Conservation (phyloP, 2,113 vertebrate species). For the Prinia subflava region DNA sequence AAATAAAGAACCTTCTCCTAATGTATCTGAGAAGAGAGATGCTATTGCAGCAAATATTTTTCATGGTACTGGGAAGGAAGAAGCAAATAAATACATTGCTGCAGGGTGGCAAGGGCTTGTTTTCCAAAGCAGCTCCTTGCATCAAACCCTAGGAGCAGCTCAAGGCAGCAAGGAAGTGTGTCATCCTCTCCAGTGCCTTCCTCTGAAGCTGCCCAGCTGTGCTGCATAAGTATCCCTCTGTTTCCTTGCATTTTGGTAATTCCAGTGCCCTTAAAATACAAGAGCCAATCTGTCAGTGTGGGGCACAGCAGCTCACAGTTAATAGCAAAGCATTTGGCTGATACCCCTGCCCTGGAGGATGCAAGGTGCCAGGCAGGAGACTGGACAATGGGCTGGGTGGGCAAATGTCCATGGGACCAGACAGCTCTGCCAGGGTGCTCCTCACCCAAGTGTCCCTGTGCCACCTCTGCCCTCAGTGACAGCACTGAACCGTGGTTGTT, state of each 20-base stretch:
- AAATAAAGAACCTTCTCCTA: not conserved
- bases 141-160: not conserved
- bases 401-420: fast-evolving
- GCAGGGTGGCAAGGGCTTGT: not conserved
- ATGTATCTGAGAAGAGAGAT: not conserved
- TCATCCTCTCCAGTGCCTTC: not conserved
- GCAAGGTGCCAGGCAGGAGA: not conserved
- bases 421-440: not conserved
- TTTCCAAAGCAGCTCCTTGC: slow-evolving; percentile 1
- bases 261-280: not conserved
- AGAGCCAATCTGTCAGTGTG: not conserved
- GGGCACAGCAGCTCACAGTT: not conserved
- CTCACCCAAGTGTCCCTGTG: not conserved
- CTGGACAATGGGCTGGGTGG: not conserved
- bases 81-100: not conserved
- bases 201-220: slow-evolving; percentile 28
- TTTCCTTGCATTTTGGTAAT: slow-evolving; percentile 35
- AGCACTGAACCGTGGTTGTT: not conserved
- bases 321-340: not conserved
- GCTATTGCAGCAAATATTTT: not conserved
- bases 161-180: slow-evolving; percentile 1
- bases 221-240: not conserved
- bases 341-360: not conserved
- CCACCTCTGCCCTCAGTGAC: not conserved
- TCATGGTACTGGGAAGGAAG: not conserved